phyloP scores from a whole-genome alignment of 2,797 vertebrate genomes.

The Mus minutoides region DNA sequence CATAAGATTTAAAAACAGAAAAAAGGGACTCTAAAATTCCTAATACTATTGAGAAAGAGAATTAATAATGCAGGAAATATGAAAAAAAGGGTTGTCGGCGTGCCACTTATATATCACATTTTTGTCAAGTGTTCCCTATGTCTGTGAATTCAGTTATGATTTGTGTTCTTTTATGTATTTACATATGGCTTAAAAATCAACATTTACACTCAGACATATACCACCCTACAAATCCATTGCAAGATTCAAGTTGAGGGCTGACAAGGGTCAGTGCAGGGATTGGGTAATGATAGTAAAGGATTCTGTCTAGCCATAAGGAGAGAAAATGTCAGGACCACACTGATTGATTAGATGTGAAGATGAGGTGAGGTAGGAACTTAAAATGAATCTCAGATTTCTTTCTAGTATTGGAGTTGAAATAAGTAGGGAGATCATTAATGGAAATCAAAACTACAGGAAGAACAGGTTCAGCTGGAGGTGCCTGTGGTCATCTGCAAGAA shows the following conservation, averaged over 20 bases:
- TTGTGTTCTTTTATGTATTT: not conserved
- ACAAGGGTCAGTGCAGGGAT: not conserved
- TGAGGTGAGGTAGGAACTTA: not conserved
- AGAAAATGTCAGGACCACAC: not conserved
- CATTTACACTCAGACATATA: not conserved
- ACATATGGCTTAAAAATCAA: not conserved
- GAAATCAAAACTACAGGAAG: conserved; percentile 56
- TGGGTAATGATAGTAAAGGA: not conserved
- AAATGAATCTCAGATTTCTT: conserved; percentile 5
- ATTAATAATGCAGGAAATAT: not conserved
- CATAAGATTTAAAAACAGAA: conserved; percentile 12
- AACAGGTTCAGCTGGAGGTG: not conserved
- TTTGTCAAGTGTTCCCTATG: not conserved
- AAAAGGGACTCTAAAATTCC: not conserved
- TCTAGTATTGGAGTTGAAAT: conserved; percentile 3
- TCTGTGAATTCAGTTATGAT: not conserved
- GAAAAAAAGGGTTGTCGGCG: not conserved
- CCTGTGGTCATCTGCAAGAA: conserved; percentile 7
- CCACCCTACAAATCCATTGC: not conserved
- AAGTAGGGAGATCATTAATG: not conserved
- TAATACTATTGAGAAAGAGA: not conserved
- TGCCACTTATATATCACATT: not conserved
- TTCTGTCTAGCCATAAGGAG: not conserved
- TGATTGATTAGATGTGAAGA: not conserved
- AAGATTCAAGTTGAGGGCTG: not conserved